These are phyloP conservation scores for Dolichoris vasculosae DNA, from an alignment of 1,140 invertebrate species.

Conservation along the genomic window DNA sequence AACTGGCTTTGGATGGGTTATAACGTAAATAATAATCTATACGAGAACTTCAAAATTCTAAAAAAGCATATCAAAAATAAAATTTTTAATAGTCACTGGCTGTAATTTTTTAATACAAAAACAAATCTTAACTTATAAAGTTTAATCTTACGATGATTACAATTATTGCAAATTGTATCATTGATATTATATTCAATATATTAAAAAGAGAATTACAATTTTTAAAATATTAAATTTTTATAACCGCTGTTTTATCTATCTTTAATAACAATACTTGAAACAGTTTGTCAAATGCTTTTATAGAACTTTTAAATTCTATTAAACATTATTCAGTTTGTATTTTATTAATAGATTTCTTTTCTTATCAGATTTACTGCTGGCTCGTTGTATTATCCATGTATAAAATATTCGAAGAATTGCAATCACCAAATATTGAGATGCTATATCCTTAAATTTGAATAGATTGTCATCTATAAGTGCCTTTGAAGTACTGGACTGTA, in stretches of 20 bases:
- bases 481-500: not conserved
- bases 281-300: not conserved
- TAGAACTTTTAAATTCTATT: not conserved
- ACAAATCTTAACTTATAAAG: too few relatives aligned
- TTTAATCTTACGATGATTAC: too few relatives aligned
- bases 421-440: constrained; percentile 91
- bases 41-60: not conserved
- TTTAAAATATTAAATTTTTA: constrained; percentile 32
- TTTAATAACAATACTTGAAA: not conserved
- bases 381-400: constrained; percentile 89
- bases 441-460: constrained; percentile 77
- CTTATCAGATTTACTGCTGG: constrained; percentile 87
- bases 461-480: not conserved
- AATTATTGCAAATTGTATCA: too few relatives aligned
- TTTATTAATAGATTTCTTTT: constrained; percentile 47
- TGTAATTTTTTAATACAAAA: too few relatives aligned
- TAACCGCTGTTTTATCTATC: too few relatives aligned
- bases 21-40: constrained; percentile 80
- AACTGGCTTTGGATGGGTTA: constrained; percentile 88
- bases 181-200: too few relatives aligned
- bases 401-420: constrained; percentile 84
- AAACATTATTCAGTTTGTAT: not conserved
- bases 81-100: too few relatives aligned
- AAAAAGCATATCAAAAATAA: not conserved
- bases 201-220: constrained; percentile 38